Base-by-base conservation (phyloP, 2,888 invertebrate genomes). In the Calameuta pallipes region DNA sequence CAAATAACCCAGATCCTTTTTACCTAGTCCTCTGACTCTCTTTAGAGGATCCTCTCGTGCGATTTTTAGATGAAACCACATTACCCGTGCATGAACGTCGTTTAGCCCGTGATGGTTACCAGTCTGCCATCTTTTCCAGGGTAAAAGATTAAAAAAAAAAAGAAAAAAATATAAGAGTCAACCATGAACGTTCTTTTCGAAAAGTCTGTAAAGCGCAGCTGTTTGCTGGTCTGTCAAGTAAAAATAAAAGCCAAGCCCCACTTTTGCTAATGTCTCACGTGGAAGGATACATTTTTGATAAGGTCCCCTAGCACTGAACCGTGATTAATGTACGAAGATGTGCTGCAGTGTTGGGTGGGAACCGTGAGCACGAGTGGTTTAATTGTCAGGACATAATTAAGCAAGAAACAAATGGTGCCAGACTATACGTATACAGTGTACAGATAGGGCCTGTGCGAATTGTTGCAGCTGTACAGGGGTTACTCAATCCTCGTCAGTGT, bases 271-370 rank as follows among this genome's bases (percentile, higher is more conserved):
- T 41, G 56, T 23, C 56, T 23, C 56, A 23, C 56, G 56, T 9
- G 37, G 56, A 4, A 15, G 68, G 73, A 73, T 83, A 79, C 80
- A 83, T 83, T 83, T 83, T 83, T 83, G 75, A 83, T 80, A 73
- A 41, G 35, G 71, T 70, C 76, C 76, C 76, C 80, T 74, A 76
- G 68, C 76, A 41, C 70, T 12, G 78, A 76, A 70, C 41, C 73
- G 78, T 81, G 78, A 81, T 81, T 81, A 81, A 75, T 75, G 69
- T 69, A 34, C 73, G 75, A 79, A 79, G 77, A 77, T 69, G 73
- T 35, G 33, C 35, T 37, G 33, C 23, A 75, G 74, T 73, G 71
- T 74, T 75, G 74, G 80, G 80, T 74, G 56, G 56, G 56, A 56
- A 56, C 9, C 23, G 6, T 23, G 56, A 23, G 56, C 56, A 56